Evolutionary conservation across 2,888 invertebrate genomes (phyloP).

Genomic region (Hirtodrosophila histrioides): DNA sequence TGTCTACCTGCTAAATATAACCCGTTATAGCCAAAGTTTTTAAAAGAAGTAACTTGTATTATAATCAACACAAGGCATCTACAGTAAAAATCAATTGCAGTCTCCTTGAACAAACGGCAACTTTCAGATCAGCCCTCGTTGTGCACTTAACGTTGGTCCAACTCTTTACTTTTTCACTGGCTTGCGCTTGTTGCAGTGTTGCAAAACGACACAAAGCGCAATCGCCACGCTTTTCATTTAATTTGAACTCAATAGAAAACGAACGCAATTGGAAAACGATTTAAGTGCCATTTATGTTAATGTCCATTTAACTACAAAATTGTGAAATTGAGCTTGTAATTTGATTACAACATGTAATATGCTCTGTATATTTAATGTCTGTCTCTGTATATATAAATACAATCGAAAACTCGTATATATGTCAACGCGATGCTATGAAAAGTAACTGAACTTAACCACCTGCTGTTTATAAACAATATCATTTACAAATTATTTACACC

Average conservation of each 20-base stretch:
- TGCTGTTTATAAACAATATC: constrained; percentile 32
- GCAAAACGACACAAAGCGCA: constrained; percentile 27
- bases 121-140: constrained; percentile 7
- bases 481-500: constrained; percentile 35
- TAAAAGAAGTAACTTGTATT: no score
- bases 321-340: constrained; percentile 52
- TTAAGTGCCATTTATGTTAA: constrained; percentile 34
- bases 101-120: background rate
- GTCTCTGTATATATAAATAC: background rate
- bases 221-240: constrained; percentile 53
- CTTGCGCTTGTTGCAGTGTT: constrained; percentile 18
- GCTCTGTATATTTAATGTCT: constrained; percentile 11
- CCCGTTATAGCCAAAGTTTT: no score
- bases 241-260: constrained; percentile 49
- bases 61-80: no score
- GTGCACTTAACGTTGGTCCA: background rate
- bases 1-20: no score
- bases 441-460: constrained; percentile 35
- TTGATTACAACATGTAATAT: constrained; percentile 45
- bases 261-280: constrained; percentile 50
- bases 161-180: background rate
- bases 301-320: constrained; percentile 45
- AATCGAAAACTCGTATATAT: constrained; percentile 6
- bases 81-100: no score
- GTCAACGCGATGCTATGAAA: constrained; percentile 21